Base-by-base conservation (phyloP, 2,888 invertebrate species). In the Mythimna lalbum region DNA sequence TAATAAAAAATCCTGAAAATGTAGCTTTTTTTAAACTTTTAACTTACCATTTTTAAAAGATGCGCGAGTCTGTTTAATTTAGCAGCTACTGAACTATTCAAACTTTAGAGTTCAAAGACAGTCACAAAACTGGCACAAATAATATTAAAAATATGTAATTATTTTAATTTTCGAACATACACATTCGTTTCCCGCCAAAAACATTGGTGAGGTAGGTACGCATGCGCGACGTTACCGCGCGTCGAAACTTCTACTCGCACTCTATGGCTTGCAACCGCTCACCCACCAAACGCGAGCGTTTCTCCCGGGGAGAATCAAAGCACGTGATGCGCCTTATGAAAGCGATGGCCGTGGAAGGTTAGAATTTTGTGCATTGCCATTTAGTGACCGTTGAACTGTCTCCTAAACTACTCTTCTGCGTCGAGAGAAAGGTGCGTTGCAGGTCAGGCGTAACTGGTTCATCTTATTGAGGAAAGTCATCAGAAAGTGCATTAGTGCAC, bases 241-340 rank as follows among this genome's bases (percentile, higher is more conserved):
- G 91, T 84, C 89, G 86, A 83, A 91, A 90, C 90, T 92, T 94
- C 91, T 93, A 92, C 85, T 87, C 76, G 82, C 78, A 82, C 85
- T 88, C 78, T 82, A 81, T 69, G 73, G 79, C 63, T 59, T 69
- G 73, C 82, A 86, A 81, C 90, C 92, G 86, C 82, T 93, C 93
- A 90, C 93, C 88, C 83, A 89, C 90, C 88, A 4, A 39, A 14
- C 39, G 4, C 14, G 81, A 87, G 80, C 86, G 87, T 92, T 92
- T 90, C 93, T 90, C 91, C 87, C 85, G 86, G 70, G 81, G 82
- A 87, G 88, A 88, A 86, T 84, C 83, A 86, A 89, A 86, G 90
- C 92, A 93, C 92, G 93, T 93, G 90, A 94, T 85, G 86, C 83
- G 83, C 83, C 83, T 86, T 90, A 92, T 89, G 94, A 94, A 93